phyloP scores from a whole-genome alignment of 2,797 vertebrate genomes.

The Leucoraja ocellata region DNA sequence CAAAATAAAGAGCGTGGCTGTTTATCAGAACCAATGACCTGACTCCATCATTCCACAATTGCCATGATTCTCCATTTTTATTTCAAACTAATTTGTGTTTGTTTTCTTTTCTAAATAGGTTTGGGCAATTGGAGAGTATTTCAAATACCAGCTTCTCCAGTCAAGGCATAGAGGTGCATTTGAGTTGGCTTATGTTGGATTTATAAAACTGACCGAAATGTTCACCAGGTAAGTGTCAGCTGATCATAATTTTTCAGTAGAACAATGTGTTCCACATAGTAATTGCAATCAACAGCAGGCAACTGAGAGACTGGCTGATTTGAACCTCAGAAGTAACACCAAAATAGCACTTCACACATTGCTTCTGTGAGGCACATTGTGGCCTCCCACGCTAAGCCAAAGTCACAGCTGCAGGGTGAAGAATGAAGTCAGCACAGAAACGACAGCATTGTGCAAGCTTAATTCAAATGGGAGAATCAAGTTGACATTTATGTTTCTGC shows the following conservation, averaged over 20 bases:
- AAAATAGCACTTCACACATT: neutral
- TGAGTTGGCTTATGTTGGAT: slow-evolving; percentile 91
- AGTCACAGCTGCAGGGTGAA: neutral
- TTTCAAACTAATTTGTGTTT: neutral
- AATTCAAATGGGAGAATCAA: neutral
- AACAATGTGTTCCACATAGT: slow-evolving; percentile 24
- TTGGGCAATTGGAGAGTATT: slow-evolving; percentile 82
- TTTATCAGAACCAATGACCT: no score
- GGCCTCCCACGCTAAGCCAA: neutral
- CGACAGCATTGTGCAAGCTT: neutral
- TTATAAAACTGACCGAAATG: slow-evolving; percentile 83
- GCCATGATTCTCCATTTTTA: neutral
- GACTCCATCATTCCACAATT: neutral
- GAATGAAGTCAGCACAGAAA: neutral
- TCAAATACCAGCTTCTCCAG: slow-evolving; percentile 87
- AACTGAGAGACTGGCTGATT: neutral
- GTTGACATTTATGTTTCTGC: neutral
- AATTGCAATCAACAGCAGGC: neutral
- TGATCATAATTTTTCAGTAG: slow-evolving; percentile 34
- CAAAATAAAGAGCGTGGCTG: no score
- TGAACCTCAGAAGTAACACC: neutral
- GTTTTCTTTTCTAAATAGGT: slow-evolving; percentile 58
- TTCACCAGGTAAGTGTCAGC: slow-evolving; percentile 73
- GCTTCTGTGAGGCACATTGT: neutral
- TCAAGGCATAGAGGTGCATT: slow-evolving; percentile 94